Conservation (phyloP, 2,888 invertebrate genomes). For the Deladenus siricidicola region DNA sequence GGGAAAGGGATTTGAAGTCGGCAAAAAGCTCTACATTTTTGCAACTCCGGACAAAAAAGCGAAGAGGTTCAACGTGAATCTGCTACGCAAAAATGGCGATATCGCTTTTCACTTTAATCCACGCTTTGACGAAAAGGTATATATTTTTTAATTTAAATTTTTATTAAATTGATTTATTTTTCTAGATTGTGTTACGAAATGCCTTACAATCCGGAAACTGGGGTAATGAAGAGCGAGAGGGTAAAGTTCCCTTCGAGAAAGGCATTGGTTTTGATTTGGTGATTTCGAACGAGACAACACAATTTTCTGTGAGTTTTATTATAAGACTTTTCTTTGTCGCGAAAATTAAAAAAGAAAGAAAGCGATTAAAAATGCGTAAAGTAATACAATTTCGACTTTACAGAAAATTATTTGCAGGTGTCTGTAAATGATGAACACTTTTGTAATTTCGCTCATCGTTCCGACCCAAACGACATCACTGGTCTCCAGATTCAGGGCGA, state of each 20-base stretch:
- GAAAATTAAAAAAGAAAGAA: background rate
- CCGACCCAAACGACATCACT: constrained; percentile 49
- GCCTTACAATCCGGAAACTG: constrained; percentile 43
- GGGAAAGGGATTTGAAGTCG: constrained; percentile 40
- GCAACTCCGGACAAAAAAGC: constrained; percentile 51
- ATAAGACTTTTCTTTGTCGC: background rate
- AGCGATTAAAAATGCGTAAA: too few species aligned
- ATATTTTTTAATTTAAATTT: background rate
- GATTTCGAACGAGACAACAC: constrained; percentile 45
- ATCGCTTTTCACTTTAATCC: constrained; percentile 52
- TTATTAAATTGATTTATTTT: constrained; percentile 3
- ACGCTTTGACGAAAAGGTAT: constrained; percentile 39
- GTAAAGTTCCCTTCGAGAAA: constrained; percentile 50
- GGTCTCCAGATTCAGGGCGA: constrained; percentile 47
- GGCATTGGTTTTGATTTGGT: constrained; percentile 50
- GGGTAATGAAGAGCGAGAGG: constrained; percentile 52
- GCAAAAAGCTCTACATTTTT: constrained; percentile 44
- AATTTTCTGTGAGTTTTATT: constrained; percentile 37
- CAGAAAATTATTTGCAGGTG: constrained; percentile 46
- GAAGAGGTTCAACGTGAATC: constrained; percentile 46
- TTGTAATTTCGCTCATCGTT: constrained; percentile 52
- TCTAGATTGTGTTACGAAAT: constrained; percentile 42
- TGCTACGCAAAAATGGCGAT: constrained; percentile 50
- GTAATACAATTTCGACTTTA: too few species aligned
- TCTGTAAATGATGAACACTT: constrained; percentile 52